Evolutionary conservation across 2,797 vertebrate genomes (phyloP).

Genomic region (Tamandua tetradactyla): DNA sequence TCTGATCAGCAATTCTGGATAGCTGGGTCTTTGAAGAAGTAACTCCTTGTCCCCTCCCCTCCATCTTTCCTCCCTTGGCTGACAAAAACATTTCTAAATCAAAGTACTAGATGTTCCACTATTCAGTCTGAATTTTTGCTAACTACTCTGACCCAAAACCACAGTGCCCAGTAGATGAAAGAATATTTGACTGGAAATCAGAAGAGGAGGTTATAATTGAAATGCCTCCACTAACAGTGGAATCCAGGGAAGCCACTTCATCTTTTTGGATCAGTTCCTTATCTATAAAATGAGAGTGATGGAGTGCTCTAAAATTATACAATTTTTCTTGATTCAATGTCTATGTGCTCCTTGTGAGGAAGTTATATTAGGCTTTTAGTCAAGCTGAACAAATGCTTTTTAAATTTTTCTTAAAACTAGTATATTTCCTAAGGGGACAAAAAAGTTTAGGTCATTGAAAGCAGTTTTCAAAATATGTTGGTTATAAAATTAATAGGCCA

Average conservation of each 20-base stretch:
- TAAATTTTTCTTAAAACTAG: slow-evolving; percentile 16
- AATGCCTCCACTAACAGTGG: neutral
- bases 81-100: neutral
- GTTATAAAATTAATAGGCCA: too few species aligned
- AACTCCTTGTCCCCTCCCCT: neutral
- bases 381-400: neutral
- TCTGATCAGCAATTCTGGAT: neutral
- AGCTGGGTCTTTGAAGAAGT: neutral
- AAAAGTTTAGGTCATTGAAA: neutral
- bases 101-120: neutral
- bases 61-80: neutral
- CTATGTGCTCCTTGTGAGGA: neutral
- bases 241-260: neutral
- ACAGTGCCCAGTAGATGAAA: neutral
- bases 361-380: neutral
- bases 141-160: neutral
- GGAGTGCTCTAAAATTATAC: neutral
- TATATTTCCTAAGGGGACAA: neutral
- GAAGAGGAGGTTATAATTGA: neutral
- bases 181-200: neutral
- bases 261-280: neutral
- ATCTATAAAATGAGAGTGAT: neutral
- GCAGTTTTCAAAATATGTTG: too few species aligned
- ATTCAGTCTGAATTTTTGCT: slow-evolving; percentile 5
- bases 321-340: neutral